Percentiles rank a stretch among this genome's conserved stretches.
Conservation (phyloP, 53 echinoderm and acorn worm species). For the Arbacia lixula region DNA sequence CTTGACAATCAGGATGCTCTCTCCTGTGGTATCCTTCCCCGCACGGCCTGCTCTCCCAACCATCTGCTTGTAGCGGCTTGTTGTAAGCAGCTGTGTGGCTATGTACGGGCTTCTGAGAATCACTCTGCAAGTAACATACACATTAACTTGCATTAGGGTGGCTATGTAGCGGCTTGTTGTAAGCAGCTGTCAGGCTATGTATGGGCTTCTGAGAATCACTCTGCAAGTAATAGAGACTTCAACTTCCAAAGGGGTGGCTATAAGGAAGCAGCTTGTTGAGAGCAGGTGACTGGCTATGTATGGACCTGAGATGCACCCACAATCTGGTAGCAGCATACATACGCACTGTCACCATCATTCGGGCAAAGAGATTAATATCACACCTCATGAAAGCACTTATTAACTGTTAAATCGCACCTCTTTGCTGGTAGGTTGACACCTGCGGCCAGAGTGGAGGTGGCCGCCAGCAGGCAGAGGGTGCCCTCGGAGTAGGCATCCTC, state of each 20-base stretch:
- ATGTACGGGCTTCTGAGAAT: constrained; percentile 92
- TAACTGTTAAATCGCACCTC: constrained; percentile 62
- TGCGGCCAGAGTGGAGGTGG: constrained; percentile 93
- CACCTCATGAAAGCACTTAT: too few species aligned
- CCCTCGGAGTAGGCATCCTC: constrained; percentile 93
- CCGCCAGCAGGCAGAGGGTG: constrained; percentile 82
- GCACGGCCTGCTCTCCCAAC: constrained; percentile 93
- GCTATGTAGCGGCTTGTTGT: constrained; percentile 22
- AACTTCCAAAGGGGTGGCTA: neutral
- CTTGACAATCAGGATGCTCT: constrained; percentile 93
- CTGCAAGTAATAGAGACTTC: constrained; percentile 29
- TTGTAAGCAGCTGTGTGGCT: constrained; percentile 78
- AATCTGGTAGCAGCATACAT: too few species aligned
- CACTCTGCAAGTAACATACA: constrained; percentile 56
- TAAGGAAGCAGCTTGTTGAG: too few species aligned
- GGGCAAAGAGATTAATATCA: too few species aligned
- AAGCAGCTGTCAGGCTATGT: constrained; percentile 85
- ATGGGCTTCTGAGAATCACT: constrained; percentile 87
- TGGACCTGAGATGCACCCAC: too few species aligned
- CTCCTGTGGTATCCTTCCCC: constrained; percentile 88
- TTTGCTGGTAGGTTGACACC: constrained; percentile 95
- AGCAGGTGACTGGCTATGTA: too few species aligned
- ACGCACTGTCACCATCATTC: too few species aligned
- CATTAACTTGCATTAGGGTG: neutral
- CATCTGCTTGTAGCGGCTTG: constrained; percentile 94